Evolutionary conservation across 2,888 invertebrate genomes (phyloP).

Genomic region (Caenorhabditis sp.): DNA sequence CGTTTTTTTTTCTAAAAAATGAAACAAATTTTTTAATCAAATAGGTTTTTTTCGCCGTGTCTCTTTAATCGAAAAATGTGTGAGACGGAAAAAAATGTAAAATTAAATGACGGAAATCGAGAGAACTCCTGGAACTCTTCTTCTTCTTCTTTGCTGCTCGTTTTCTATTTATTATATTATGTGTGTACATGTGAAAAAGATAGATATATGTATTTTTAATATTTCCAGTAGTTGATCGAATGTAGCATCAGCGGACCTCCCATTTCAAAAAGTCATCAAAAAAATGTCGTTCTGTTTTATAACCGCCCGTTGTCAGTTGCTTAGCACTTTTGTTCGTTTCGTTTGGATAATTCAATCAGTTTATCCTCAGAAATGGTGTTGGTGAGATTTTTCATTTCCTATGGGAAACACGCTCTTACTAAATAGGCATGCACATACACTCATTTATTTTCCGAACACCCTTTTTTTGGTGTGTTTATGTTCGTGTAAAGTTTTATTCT

Average conservation of each 20-base stretch:
- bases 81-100: background rate
- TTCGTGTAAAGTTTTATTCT: background rate
- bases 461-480: conserved; percentile 2
- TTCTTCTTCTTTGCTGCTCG: background rate
- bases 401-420: conserved; percentile 5
- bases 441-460: conserved; percentile 3
- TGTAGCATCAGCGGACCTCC: background rate
- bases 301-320: background rate
- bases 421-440: background rate
- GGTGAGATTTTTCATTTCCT: conserved; percentile 8
- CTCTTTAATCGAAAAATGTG: background rate
- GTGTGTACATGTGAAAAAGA: background rate
- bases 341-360: no score
- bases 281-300: background rate
- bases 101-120: background rate
- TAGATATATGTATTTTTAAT: background rate
- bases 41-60: background rate
- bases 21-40: conserved; percentile 1
- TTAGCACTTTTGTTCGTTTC: background rate
- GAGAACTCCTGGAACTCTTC: conserved; percentile 1
- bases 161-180: background rate
- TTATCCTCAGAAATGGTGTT: no score
- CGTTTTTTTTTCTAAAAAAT: background rate
- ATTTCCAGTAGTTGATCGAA: background rate
- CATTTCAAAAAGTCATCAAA: background rate